Evolutionary conservation across 2,888 invertebrate genomes (phyloP).

Genomic region (Rhogogaster chlorosoma): DNA sequence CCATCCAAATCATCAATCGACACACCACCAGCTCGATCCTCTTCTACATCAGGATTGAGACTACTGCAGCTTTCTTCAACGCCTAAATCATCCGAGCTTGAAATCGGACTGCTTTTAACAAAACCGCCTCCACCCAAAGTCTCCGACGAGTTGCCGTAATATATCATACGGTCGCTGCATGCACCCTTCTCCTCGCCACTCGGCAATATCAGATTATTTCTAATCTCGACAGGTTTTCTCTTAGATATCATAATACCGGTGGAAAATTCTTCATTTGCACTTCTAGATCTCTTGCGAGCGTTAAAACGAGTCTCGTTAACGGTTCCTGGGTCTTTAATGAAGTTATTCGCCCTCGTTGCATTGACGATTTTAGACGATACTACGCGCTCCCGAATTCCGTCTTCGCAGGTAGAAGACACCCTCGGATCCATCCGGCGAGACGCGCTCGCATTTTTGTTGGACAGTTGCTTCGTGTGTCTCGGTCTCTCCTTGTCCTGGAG

Average conservation of each 20-base stretch:
- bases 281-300: slow-evolving; percentile 21
- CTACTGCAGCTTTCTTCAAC: neutral
- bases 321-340: neutral
- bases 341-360: neutral
- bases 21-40: too few species aligned
- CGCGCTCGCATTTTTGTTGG: neutral
- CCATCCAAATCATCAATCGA: neutral
- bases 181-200: neutral
- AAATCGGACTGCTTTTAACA: neutral
- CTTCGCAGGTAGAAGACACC: slow-evolving; percentile 14
- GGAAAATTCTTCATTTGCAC: neutral
- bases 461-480: neutral
- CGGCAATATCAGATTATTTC: neutral
- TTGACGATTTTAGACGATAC: neutral
- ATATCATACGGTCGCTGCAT: neutral
- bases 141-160: neutral
- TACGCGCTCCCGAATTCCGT: neutral
- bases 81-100: neutral
- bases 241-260: neutral
- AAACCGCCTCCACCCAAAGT: neutral
- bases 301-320: neutral
- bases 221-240: neutral
- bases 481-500: neutral
- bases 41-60: neutral
- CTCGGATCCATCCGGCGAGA: neutral